Evolutionary conservation across 2,797 vertebrate species (phyloP).

Genomic region (Notoglanidium macrostoma): DNA sequence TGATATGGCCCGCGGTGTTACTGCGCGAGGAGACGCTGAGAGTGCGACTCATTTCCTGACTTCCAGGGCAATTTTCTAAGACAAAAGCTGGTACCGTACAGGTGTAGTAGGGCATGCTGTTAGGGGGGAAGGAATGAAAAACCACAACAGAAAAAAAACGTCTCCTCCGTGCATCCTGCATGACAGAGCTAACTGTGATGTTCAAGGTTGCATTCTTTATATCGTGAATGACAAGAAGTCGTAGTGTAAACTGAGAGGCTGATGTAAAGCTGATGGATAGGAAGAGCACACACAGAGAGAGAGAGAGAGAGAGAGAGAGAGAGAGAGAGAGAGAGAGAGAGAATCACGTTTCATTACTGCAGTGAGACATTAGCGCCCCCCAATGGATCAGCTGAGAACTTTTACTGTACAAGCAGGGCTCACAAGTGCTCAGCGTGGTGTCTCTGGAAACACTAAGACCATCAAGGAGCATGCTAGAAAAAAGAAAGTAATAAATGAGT

Average conservation of each 20-base stretch:
- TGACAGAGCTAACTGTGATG: background rate
- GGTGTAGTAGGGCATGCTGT: background rate
- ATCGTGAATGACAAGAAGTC: background rate
- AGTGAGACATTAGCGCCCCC: conserved; percentile 86
- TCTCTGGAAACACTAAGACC: background rate
- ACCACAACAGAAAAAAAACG: background rate
- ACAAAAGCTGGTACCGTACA: background rate
- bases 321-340: background rate
- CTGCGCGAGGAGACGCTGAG: conserved; percentile 21
- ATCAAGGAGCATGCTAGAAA: background rate
- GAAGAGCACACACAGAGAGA: background rate
- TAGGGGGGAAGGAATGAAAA: too few relatives aligned
- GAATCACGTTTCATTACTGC: background rate
- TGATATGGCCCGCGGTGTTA: conserved; percentile 2
- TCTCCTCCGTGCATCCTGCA: background rate
- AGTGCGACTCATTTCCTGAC: conserved; percentile 2
- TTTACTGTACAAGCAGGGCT: background rate
- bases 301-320: background rate
- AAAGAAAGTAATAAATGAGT: background rate
- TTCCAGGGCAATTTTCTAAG: background rate
- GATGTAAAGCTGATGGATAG: conserved; percentile 21
- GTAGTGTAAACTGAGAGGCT: conserved; percentile 18
- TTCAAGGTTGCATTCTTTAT: conserved; percentile 8
- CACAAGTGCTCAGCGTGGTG: background rate
- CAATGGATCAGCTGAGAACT: conserved; percentile 71